Base-by-base conservation (phyloP, 2,888 invertebrate species). In the Phortica magna region DNA sequence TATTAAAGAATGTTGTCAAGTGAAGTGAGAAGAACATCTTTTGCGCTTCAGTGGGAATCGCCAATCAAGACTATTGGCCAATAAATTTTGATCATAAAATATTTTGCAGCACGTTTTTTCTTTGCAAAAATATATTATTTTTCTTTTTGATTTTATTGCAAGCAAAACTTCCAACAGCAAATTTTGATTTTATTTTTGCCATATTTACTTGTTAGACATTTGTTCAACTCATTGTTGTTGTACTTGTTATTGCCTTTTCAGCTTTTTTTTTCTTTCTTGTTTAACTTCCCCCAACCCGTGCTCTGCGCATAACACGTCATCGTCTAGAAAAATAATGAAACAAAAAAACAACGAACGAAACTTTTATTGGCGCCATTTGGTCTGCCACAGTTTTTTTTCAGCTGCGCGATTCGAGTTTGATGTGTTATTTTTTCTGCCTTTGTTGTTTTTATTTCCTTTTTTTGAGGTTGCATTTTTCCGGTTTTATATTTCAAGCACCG, bases 311-410 rank as follows among this genome's bases (percentile, higher is more conserved):
- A 48, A 48, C 48, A 48, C 9, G 48, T 14, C 48, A 48, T 9
- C 48, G 48, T 48, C 48, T 31, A 31, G 31, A 31, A 31, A 31
- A 31, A 48, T 2, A 9, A 48, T 48, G 2, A 12, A 12, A 12
- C 48, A 14, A 9, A 48, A 48, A 48, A 48, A 48, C 9, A 31
- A 31, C 59, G 7, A 39, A 42, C 61, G 79, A 80, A 86, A 85
- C 79, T 87, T 87, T 87, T 87, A 85, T 83, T 85, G 85, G 83
- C 87, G 85, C 85, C 85, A 82, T 81, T 87, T 76, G 82, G 85
- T 85, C 85, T 87, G 82, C 81, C 82, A 77, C 82, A 71, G 7
- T 71, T 53, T 17, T 53, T 17, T 61, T 61, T 61, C 19, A 12
- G 48, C 14, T 9, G 14, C 48, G 48, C 48, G 48, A 48, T 7